These are phyloP conservation scores for Caenorhabditis sp. DNA, from an alignment of 2,888 invertebrate genomes.

Conservation along the genomic window DNA sequence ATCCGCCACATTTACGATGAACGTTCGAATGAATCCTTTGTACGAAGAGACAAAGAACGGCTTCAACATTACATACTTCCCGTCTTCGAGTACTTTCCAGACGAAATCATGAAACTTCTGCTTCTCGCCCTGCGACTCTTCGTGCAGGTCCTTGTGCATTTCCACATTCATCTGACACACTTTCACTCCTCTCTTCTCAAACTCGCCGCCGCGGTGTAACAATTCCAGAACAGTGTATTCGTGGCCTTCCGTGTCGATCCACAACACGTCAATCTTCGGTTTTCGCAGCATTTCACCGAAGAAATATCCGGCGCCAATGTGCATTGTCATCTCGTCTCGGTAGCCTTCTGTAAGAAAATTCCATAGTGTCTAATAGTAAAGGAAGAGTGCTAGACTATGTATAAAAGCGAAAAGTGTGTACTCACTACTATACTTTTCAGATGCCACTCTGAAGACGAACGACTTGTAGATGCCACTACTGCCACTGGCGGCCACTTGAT, in stretches of 20 bases:
- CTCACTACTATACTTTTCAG: too few species aligned
- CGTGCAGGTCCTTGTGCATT: constrained; percentile 9
- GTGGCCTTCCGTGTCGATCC: constrained; percentile 39
- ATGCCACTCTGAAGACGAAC: too few species aligned
- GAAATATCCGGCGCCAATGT: constrained; percentile 39
- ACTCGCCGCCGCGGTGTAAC: constrained; percentile 6
- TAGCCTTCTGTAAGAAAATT: constrained; percentile 16
- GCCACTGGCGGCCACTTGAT: constrained; percentile 89
- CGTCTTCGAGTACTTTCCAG: constrained; percentile 18
- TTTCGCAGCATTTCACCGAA: constrained; percentile 16
- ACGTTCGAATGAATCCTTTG: not conserved
- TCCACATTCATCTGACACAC: constrained; percentile 41
- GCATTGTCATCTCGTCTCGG: constrained; percentile 24
- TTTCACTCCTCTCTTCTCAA: constrained; percentile 17
- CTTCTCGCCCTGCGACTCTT: constrained; percentile 5
- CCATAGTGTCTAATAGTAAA: too few species aligned
- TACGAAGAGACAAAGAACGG: constrained; percentile 2
- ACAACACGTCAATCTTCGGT: constrained; percentile 20
- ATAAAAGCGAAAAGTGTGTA: too few species aligned
- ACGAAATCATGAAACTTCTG: constrained; percentile 22
- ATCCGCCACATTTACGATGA: constrained; percentile 13
- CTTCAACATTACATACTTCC: constrained; percentile 6
- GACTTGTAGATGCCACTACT: constrained; percentile 80
- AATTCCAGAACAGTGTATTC: constrained; percentile 22
- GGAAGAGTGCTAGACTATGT: too few species aligned